These are phyloP conservation scores for Agapornis canus DNA, from an alignment of 2,797 vertebrate genomes.

Conservation along the genomic window DNA sequence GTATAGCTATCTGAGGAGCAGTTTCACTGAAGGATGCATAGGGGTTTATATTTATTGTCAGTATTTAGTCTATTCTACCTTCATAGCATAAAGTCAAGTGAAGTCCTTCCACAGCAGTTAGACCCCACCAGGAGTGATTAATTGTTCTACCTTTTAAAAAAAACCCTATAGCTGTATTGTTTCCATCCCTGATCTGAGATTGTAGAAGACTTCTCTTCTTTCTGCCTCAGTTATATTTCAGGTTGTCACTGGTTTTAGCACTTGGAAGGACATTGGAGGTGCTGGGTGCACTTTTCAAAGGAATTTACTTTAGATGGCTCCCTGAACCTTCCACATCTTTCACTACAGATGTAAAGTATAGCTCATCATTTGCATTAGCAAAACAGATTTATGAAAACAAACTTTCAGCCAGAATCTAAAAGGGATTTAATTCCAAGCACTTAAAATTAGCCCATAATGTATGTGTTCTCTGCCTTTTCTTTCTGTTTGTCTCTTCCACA, in stretches of 20 bases:
- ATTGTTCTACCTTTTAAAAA: not conserved
- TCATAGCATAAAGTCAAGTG: not conserved
- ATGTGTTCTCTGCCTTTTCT: not conserved
- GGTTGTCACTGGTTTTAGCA: not conserved
- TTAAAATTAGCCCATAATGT: not conserved
- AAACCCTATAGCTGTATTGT: accelerated
- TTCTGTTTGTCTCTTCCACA: not conserved
- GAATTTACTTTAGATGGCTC: not conserved
- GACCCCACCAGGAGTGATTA: not conserved
- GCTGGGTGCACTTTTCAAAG: not conserved
- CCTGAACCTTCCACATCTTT: not conserved
- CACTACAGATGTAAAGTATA: not conserved
- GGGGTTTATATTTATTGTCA: not conserved
- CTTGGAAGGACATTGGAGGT: not conserved
- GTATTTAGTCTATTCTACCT: not conserved
- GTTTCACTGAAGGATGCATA: not conserved
- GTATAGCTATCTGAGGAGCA: not conserved
- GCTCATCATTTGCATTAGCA: not conserved
- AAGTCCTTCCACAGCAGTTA: not conserved
- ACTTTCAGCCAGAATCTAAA: not conserved
- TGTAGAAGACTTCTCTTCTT: not conserved
- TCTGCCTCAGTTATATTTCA: not conserved
- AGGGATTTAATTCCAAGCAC: not conserved
- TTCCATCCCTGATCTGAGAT: not conserved
- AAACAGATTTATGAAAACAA: not conserved